A percentile compares a stretch with the other conserved stretches of the same genome.
These are phyloP conservation scores for Alectoris magna DNA, from an alignment of 2,797 vertebrate genomes.

Conservation along the genomic window DNA sequence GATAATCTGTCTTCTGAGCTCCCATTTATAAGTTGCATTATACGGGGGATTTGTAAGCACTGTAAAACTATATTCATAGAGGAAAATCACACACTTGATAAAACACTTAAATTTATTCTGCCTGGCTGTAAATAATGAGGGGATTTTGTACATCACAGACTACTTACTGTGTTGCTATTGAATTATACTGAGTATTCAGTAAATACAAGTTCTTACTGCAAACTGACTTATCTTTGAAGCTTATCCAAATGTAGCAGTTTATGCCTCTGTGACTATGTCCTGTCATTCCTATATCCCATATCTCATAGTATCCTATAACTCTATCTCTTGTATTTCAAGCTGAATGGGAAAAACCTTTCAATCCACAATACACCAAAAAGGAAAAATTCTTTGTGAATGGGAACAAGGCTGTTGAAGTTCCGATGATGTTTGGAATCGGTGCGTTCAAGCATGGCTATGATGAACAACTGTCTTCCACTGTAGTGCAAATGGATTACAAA, in stretches of 20 bases:
- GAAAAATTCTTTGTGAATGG: constrained; percentile 83
- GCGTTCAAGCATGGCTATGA: constrained; percentile 84
- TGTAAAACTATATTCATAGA: background rate
- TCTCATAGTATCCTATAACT: constrained; percentile 1
- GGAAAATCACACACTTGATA: background rate
- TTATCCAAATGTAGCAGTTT: background rate
- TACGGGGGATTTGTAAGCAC: background rate
- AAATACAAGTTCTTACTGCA: background rate
- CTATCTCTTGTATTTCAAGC: constrained; percentile 68
- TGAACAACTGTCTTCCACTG: constrained; percentile 75
- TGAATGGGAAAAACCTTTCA: constrained; percentile 88
- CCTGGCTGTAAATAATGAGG: background rate
- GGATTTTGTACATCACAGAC: background rate
- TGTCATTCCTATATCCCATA: background rate
- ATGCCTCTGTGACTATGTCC: background rate
- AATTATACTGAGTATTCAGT: background rate
- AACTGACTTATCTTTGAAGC: background rate
- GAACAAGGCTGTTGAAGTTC: constrained; percentile 83
- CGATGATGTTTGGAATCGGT: constrained; percentile 90
- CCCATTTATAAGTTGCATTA: background rate
- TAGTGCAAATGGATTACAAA: constrained; percentile 89
- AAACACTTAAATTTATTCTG: background rate
- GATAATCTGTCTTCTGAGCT: background rate
- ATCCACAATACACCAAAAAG: constrained; percentile 80
- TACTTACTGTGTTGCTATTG: background rate